Evolutionary conservation across 1,140 invertebrate species (phyloP).

Genomic region (silkworm (Bombyx mori)): ASM3026992v2 NC_085122.1:10652001-10652500

Average conservation of each 20-base stretch:
- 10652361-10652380: constrained; percentile 6
- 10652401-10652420: constrained; percentile 1
- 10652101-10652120: constrained; percentile 28
- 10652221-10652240: not conserved
- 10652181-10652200: constrained; percentile 3
- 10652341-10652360: not conserved
- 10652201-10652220: constrained; percentile 2
- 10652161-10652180: not conserved
- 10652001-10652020: constrained; percentile 3
- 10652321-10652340: constrained; percentile 1
- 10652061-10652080: constrained; percentile 13
- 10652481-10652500: too few species aligned
- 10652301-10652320: constrained; percentile 2
- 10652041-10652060: constrained; percentile 1
- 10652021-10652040: constrained; percentile 3
- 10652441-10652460: too few species aligned
- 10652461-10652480: too few species aligned
- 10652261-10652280: constrained; percentile 2
- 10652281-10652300: constrained; percentile 3
- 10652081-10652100: constrained; percentile 23
- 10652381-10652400: constrained; percentile 4
- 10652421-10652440: constrained; percentile 4
- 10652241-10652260: not conserved
- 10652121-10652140: constrained; percentile 24
- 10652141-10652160: not conserved